A percentile compares a stretch with the other conserved stretches of the same genome.
These are phyloP conservation scores for Valencia hispanica DNA, from an alignment of 2,797 vertebrate species.

Conservation along the genomic window DNA sequence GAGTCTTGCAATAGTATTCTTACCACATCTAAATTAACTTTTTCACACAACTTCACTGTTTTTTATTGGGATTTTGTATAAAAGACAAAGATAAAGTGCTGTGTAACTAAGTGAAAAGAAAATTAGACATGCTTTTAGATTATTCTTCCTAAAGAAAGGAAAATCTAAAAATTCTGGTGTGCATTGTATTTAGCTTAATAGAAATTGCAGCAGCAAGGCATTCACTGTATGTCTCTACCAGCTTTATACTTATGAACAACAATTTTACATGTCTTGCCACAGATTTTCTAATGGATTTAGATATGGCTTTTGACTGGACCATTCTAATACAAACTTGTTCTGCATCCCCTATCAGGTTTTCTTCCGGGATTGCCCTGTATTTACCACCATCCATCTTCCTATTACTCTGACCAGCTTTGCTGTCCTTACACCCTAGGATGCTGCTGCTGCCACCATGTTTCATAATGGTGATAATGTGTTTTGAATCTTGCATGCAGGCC, in stretches of 20 bases:
- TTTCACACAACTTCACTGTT: too few species aligned
- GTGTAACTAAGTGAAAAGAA: neutral
- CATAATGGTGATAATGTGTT: neutral
- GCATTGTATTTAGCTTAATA: neutral
- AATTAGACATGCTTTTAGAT: neutral
- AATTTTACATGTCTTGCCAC: neutral
- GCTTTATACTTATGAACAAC: neutral
- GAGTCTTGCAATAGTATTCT: slow-evolving; percentile 12
- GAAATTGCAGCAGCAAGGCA: neutral
- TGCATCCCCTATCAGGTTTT: neutral
- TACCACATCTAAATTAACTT: neutral
- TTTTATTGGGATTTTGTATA: neutral
- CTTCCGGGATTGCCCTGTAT: neutral
- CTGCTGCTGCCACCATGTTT: neutral
- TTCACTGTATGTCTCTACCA: neutral
- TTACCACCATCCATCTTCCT: neutral
- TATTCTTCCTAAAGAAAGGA: neutral
- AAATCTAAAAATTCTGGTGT: neutral
- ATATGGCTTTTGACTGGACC: neutral
- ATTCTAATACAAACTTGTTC: neutral
- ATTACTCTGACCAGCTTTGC: too few species aligned
- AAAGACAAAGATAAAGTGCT: neutral
- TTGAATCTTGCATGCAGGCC: neutral
- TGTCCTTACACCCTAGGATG: too few species aligned
- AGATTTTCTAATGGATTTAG: neutral